phyloP scores from a whole-genome alignment of 2,797 vertebrate species.

The Tragelaphus eurycerus region DNA sequence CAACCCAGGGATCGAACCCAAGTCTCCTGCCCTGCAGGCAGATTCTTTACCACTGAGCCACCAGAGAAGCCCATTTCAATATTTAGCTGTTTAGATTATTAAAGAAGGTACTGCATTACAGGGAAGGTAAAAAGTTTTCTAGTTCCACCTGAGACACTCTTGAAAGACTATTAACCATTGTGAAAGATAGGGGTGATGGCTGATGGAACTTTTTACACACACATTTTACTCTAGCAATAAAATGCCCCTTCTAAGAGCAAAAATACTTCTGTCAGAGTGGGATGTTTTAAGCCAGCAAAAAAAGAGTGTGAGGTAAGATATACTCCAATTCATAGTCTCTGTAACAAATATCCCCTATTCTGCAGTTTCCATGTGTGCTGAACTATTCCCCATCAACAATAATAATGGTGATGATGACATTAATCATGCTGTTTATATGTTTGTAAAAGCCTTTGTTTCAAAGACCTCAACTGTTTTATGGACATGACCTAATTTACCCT shows the following conservation, averaged over 20 bases:
- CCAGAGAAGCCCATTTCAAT: background rate
- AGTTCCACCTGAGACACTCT: background rate
- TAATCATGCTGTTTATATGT: conserved; percentile 58
- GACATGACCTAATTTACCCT: conserved; percentile 66
- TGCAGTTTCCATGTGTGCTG: conserved; percentile 50
- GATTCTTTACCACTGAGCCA: background rate
- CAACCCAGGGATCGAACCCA: background rate
- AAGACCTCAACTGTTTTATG: conserved; percentile 66
- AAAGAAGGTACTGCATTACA: background rate
- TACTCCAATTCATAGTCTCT: background rate
- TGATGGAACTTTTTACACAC: background rate
- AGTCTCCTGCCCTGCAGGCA: background rate
- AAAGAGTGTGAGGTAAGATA: background rate
- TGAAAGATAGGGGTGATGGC: background rate
- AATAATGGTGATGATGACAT: conserved; percentile 49
- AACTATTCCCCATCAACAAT: conserved; percentile 46
- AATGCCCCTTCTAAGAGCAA: conserved; percentile 13
- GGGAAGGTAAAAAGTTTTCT: conserved; percentile 17
- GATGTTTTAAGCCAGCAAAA: background rate
- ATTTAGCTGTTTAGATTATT: background rate
- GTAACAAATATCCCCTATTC: conserved; percentile 51
- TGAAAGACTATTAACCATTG: background rate
- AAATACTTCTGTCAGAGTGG: background rate
- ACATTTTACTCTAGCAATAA: conserved; percentile 6
- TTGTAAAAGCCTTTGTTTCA: conserved; percentile 64